Percentiles rank a stretch among this genome's conserved stretches.
Conservation (phyloP, 2,797 vertebrate species). For the Vultur gryphus region DNA sequence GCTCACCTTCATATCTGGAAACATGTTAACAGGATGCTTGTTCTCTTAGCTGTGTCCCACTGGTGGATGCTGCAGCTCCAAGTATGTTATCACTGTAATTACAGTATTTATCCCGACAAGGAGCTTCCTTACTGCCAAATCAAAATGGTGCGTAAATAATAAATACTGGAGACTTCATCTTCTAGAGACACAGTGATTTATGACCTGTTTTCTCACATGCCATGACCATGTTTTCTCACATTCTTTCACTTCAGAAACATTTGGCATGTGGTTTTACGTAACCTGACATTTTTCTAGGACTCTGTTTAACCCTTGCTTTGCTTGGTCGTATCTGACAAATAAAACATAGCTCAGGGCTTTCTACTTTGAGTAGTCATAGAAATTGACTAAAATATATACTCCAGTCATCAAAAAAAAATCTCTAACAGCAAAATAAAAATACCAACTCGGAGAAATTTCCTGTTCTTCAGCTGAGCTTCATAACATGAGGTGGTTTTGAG, state of each 20-base stretch:
- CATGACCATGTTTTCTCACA: conserved; percentile 35
- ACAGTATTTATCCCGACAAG: background rate
- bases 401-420: background rate
- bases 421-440: background rate
- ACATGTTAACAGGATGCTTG: background rate
- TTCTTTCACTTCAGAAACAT: conserved; percentile 23
- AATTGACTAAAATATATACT: background rate
- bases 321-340: background rate
- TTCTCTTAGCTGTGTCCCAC: background rate
- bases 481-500: background rate
- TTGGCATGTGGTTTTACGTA: conserved; percentile 45
- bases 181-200: conserved; percentile 47
- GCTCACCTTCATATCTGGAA: background rate
- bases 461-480: background rate
- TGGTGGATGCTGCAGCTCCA: background rate
- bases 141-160: background rate
- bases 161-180: conserved; percentile 40
- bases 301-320: conserved; percentile 13
- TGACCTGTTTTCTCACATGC: conserved; percentile 41
- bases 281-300: conserved; percentile 39
- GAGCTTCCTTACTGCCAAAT: conserved; percentile 13
- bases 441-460: background rate
- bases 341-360: background rate
- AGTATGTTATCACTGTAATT: background rate
- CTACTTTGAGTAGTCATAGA: background rate